phyloP scores from a whole-genome alignment of 2,113 vertebrate species.

The Actinemys pallida region DNA sequence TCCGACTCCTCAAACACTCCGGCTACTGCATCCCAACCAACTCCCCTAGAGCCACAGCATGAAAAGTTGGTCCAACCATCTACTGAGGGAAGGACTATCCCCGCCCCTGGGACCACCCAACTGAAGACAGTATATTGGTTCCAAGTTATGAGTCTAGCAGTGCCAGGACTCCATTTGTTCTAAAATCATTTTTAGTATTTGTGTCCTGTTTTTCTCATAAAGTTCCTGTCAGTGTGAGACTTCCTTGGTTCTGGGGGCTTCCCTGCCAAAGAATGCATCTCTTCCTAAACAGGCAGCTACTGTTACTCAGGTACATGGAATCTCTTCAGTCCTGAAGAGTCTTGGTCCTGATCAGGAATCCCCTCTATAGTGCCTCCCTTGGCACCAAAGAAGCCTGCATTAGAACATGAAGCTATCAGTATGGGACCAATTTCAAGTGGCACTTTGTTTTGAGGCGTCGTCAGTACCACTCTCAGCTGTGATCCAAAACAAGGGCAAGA shows the following conservation, averaged over 20 bases:
- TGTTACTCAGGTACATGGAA: neutral
- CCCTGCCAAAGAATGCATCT: neutral
- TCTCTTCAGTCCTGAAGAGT: neutral
- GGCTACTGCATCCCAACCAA: too few relatives aligned
- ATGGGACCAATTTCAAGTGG: neutral
- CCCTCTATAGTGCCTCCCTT: neutral
- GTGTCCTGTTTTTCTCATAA: too few relatives aligned
- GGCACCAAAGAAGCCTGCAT: neutral
- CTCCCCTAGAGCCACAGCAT: too few relatives aligned
- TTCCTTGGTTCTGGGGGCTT: constrained; percentile 26
- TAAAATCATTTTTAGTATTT: constrained; percentile 49
- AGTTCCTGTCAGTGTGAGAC: constrained; percentile 9
- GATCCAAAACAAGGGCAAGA: neutral
- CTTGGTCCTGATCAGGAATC: neutral
- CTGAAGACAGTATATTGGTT: constrained; percentile 5
- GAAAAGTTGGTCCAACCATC: too few relatives aligned
- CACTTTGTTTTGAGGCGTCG: neutral
- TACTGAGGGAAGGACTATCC: too few relatives aligned
- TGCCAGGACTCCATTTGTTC: neutral
- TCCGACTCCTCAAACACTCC: too few relatives aligned
- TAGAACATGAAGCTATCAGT: neutral
- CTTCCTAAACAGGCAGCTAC: neutral
- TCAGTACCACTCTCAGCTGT: neutral
- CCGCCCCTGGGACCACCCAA: too few relatives aligned
- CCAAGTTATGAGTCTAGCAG: constrained; percentile 2